Conservation (phyloP, 1,140 invertebrate genomes). For the Coelopa frigida region DNA sequence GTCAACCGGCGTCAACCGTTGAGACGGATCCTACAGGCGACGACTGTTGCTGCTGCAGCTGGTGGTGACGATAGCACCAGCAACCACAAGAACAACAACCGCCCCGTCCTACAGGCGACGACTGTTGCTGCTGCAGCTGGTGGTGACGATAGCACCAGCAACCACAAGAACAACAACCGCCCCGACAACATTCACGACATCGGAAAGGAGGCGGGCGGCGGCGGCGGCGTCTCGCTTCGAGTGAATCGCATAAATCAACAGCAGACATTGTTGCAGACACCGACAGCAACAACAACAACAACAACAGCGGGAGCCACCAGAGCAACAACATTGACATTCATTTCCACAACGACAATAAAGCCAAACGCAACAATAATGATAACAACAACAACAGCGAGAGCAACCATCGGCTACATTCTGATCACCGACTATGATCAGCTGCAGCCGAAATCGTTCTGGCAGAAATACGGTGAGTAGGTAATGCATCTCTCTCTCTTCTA, state of each 20-base stretch:
- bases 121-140: background rate
- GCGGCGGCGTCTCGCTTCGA: no score
- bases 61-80: background rate
- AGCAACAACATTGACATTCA: background rate
- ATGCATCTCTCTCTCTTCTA: slow-evolving; percentile 9
- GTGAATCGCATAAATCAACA: no score
- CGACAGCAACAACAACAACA: background rate
- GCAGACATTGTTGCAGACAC: no score
- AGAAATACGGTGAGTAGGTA: slow-evolving; percentile 42
- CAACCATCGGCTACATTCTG: slow-evolving; percentile 1
- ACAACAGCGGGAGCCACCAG: background rate
- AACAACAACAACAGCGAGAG: background rate
- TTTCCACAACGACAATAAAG: background rate
- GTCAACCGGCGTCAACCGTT: no score
- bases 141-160: background rate
- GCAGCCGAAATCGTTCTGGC: slow-evolving; percentile 24
- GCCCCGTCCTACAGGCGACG: no score
- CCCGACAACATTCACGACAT: slow-evolving; percentile 15
- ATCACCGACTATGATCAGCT: slow-evolving; percentile 6
- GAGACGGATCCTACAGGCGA: no score
- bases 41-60: background rate
- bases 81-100: slow-evolving; percentile 12
- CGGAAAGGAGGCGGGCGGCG: slow-evolving; percentile 13
- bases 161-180: slow-evolving; percentile 11
- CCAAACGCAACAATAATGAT: background rate